These are phyloP conservation scores for Psettodes erumei DNA, from an alignment of 2,113 vertebrate genomes.

Conservation along the genomic window DNA sequence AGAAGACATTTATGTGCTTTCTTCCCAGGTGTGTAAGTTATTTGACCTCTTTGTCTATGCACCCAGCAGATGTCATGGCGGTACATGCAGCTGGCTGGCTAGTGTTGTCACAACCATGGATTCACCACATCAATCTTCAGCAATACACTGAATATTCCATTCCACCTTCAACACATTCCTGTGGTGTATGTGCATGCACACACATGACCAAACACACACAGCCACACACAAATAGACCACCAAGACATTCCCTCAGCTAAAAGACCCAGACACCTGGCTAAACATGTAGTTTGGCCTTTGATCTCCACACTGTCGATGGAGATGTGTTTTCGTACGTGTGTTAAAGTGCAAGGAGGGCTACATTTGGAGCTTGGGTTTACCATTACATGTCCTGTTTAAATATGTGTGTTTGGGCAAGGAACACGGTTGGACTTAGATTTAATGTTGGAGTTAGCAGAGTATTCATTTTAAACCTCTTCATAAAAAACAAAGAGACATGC, in stretches of 20 bases:
- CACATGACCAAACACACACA: slow-evolving; percentile 43
- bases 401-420: not conserved
- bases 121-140: slow-evolving; percentile 57
- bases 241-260: slow-evolving; percentile 31
- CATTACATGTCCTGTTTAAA: slow-evolving; percentile 5
- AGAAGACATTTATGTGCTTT: slow-evolving; percentile 12
- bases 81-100: slow-evolving; percentile 37
- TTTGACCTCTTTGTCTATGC: slow-evolving; percentile 59
- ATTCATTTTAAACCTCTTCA: not conserved
- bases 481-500: not conserved
- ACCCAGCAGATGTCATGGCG: slow-evolving; percentile 58
- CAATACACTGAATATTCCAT: slow-evolving; percentile 38
- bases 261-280: slow-evolving; percentile 65
- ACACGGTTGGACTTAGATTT: not conserved
- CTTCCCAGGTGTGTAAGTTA: slow-evolving; percentile 46
- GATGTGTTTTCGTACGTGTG: slow-evolving; percentile 38
- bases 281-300: slow-evolving; percentile 61
- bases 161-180: slow-evolving; percentile 48
- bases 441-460: not conserved
- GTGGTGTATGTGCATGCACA: slow-evolving; percentile 24
- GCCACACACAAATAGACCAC: slow-evolving; percentile 43
- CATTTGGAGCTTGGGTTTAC: slow-evolving; percentile 18
- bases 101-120: slow-evolving; percentile 57
- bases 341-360: not conserved
- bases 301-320: slow-evolving; percentile 22